A percentile compares a stretch with the other conserved stretches of the same genome.
phyloP scores from a whole-genome alignment of 2,113 vertebrate species.

The Laticauda colubrina region DNA sequence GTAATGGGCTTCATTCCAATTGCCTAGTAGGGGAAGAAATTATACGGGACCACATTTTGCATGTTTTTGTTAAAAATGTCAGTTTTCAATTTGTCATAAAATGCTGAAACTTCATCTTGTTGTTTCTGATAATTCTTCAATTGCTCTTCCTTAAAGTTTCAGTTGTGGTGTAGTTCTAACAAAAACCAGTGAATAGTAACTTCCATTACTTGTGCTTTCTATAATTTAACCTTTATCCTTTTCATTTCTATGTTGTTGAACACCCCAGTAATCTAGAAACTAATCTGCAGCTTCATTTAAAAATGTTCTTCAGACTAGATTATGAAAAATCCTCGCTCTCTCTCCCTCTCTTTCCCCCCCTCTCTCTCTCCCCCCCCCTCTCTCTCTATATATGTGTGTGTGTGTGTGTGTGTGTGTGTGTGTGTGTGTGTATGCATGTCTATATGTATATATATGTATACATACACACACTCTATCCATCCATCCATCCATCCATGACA shows the following conservation, averaged over 20 bases:
- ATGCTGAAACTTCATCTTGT: background rate
- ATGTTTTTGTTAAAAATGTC: background rate
- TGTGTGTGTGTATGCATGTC: too few species aligned
- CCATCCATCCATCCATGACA: too few species aligned
- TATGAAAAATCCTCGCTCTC: background rate
- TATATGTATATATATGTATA: too few species aligned
- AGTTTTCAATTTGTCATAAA: background rate
- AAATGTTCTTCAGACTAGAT: background rate
- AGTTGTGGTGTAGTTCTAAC: background rate
- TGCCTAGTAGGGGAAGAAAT: background rate
- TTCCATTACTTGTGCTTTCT: background rate
- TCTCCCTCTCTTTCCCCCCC: too few species aligned
- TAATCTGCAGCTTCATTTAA: background rate
- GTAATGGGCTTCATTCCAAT: background rate
- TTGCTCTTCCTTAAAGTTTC: background rate
- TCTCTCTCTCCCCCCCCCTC: too few species aligned
- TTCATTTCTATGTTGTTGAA: background rate
- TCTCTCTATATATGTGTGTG: background rate
- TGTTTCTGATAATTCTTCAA: background rate
- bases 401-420: too few species aligned
- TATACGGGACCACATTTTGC: background rate
- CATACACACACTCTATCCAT: too few species aligned
- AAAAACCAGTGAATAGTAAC: background rate
- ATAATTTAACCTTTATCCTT: background rate
- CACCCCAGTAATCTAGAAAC: background rate